Evolutionary conservation across 2,888 invertebrate species (phyloP), one percentile per base, ranked within the genome.

Genomic region (Galeopsomyia nigrocyanea): DNA sequence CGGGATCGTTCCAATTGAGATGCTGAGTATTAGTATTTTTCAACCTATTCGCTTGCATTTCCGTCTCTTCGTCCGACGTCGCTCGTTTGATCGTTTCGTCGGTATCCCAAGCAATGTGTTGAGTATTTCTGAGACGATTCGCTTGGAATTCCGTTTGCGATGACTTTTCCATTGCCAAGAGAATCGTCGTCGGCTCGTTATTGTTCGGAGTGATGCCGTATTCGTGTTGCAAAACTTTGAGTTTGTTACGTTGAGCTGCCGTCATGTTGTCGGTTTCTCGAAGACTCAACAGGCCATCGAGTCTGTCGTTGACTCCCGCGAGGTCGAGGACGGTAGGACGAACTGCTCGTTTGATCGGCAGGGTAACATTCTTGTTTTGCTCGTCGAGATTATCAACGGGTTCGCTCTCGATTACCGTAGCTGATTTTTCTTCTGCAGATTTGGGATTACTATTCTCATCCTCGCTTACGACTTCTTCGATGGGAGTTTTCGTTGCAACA

Each of bases 201-300:
- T 75, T 75, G 53, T 75, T 75, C 14, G 75, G 72, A 5, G 75
- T 55, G 17, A 75, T 22, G 16, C 74, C 75, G 14, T 58, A 75
- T 14, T 73, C 75, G 0, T 90, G 89, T 3, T 89, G 88, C 69
- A 92, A 82, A 1, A 92, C 88, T 83, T 89, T 91, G 21, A 90
- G 80, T 82, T 90, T 91, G 79, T 92, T 92, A 63, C 87, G 83
- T 75, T 91, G 85, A 0, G 91, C 91, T 69, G 90, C 90, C 16
- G 88, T 90, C 71, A 91, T 88, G 2, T 89, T 89, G 2, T 88
- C 87, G 0, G 80, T 78, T 63, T 80, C 74, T 80, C 5, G 65
- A 26, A 65, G 78, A 66, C 71, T 73, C 66, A 62, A 79, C 60
- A 16, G 55, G 56, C 65, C 31, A n/a, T 73, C 73, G 3, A 61